Evolutionary conservation across 2,113 vertebrate genomes (phyloP), one percentile per base, ranked within the genome.

Genomic region (Pavo muticus): DNA sequence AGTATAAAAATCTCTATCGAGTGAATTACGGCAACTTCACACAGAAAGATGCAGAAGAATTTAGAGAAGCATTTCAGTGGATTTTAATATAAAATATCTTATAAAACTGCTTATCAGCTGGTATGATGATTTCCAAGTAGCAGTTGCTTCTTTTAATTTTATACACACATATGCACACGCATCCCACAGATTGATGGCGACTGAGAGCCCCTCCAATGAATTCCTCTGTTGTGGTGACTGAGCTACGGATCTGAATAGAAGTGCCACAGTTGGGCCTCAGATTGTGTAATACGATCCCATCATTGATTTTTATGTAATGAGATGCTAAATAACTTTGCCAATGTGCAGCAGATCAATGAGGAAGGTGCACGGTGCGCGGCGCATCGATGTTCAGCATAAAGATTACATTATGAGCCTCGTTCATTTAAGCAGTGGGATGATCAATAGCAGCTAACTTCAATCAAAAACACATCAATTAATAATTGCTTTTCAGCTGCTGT

Each of bases 381-480:
- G 40, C 54, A 78, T 89, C 47, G 3, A 9, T 40, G 80, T 65
- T 95, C 64, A 50, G 75, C 30, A 39, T 30, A 25, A 73, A 57
- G 79, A 65, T 71, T 27, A 42, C 20, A 11, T 72, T 75, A 72
- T 40, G n/a, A 72, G 73, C 60, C 19, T 78, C 90, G 6, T 82
- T 95, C 88, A 70, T 60, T 54, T 60, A 37, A 78, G 90, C 60
- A 87, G 59, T 2, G 27, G 30, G 60, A 88, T 87, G 90, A 90
- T 93, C 93, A 90, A 75, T 73, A 84, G 65, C 50, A 74, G 39
- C 57, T 87, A 61, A 76, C 88, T 95, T 88, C 88, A 92, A 74
- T 92, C 95, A 89, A 91, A 96, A 86, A 1, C 25, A 54, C 87
- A 88, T 84, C 90, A 95, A 91, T 96, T 95, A 93, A 88, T 94